phyloP scores from a whole-genome alignment of 1,140 invertebrate species.

The Adoxophyes honmai region DNA sequence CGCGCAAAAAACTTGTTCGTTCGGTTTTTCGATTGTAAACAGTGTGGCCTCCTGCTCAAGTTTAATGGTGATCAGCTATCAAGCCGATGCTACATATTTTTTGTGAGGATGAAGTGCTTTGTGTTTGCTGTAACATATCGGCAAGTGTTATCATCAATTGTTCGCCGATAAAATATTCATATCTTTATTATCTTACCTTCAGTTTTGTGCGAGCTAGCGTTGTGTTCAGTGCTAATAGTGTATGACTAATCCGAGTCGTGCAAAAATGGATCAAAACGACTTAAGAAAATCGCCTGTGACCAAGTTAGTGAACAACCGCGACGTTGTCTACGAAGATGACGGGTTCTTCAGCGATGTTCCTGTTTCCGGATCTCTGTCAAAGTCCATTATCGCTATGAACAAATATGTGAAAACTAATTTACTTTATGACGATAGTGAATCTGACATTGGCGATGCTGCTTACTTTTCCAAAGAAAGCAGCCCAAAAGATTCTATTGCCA shows the following conservation, averaged over 20 bases:
- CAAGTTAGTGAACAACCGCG: background rate
- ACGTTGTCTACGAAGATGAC: constrained; percentile 39
- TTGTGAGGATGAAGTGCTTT: constrained; percentile 7
- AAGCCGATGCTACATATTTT: constrained; percentile 30
- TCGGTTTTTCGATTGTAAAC: constrained; percentile 60
- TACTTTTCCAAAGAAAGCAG: constrained; percentile 67
- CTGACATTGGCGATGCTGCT: constrained; percentile 41
- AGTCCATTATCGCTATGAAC: constrained; percentile 57
- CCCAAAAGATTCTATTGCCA: constrained; percentile 52
- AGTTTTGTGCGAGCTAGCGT: constrained; percentile 20
- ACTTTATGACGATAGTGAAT: constrained; percentile 50
- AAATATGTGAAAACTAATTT: constrained; percentile 65
- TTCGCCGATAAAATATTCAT: constrained; percentile 20
- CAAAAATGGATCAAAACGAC: constrained; percentile 38
- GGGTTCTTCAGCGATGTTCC: constrained; percentile 55
- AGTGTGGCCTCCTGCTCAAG: constrained; percentile 42
- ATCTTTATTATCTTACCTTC: constrained; percentile 16
- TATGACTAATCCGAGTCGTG: constrained; percentile 16
- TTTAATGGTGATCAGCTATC: constrained; percentile 20
- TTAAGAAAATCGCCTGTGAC: background rate
- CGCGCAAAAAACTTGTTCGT: constrained; percentile 46
- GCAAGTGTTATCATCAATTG: constrained; percentile 46
- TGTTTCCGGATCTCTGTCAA: constrained; percentile 49
- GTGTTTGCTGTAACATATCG: constrained; percentile 18
- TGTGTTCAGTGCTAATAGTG: constrained; percentile 32